Evolutionary conservation across 2,113 vertebrate genomes (phyloP).

Genomic region (Bubo bubo): DNA sequence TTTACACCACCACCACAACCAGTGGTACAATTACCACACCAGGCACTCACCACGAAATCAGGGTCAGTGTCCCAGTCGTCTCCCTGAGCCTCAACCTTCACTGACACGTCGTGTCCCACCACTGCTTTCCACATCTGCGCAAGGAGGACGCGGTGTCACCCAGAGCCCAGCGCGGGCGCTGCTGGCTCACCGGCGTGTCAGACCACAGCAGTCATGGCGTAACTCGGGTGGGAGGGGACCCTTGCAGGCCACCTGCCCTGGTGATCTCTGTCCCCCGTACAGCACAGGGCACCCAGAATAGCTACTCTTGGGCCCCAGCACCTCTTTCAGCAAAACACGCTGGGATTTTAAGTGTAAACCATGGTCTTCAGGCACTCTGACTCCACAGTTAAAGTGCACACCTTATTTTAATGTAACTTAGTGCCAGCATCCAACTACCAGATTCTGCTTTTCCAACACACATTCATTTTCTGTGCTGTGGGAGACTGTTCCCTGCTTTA

Average conservation of each 20-base stretch:
- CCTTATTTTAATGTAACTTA: not conserved
- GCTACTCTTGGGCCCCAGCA: not conserved
- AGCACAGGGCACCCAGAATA: not conserved
- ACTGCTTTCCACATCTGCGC: conserved; percentile 94
- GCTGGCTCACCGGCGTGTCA: not conserved
- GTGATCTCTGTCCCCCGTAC: not conserved
- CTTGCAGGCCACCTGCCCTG: not conserved
- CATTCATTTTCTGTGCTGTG: not conserved
- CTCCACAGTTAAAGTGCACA: not conserved
- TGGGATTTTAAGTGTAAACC: not conserved
- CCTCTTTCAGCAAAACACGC: not conserved
- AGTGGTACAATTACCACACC: fast-evolving
- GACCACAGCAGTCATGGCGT: not conserved
- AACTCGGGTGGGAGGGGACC: not conserved
- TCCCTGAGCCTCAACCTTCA: conserved; percentile 80
- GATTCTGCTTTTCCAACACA: not conserved
- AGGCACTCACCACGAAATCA: conserved; percentile 89
- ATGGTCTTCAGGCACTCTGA: too few species aligned
- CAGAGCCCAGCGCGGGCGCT: not conserved
- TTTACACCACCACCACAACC: fast-evolving
- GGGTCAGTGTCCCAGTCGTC: conserved; percentile 98
- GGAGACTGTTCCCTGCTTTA: not conserved
- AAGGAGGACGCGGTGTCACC: not conserved
- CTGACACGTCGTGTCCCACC: conserved; percentile 86
- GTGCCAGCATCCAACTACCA: not conserved